These are phyloP conservation scores for Sesamia nonagrioides DNA, from an alignment of 1,140 invertebrate genomes.

Conservation along the genomic window DNA sequence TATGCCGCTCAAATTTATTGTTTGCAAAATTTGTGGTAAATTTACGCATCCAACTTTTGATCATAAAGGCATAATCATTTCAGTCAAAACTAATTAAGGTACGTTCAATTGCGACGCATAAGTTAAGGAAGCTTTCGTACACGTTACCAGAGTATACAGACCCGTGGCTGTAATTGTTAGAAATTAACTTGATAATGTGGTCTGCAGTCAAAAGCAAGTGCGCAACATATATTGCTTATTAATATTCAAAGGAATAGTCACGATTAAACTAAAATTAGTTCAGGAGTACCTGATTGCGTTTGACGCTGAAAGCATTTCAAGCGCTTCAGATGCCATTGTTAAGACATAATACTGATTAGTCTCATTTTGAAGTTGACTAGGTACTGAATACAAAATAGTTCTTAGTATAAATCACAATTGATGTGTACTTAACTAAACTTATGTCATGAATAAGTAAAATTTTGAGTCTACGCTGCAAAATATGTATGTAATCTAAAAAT, in stretches of 20 bases:
- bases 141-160: neutral
- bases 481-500: neutral
- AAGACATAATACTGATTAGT: neutral
- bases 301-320: neutral
- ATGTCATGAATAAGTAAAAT: too few species aligned
- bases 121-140: neutral
- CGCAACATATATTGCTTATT: slow-evolving; percentile 1
- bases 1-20: slow-evolving; percentile 14
- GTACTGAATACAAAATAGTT: neutral
- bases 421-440: too few species aligned
- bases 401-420: too few species aligned
- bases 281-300: slow-evolving; percentile 16
- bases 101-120: slow-evolving; percentile 8
- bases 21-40: slow-evolving; percentile 11
- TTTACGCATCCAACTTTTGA: slow-evolving; percentile 20
- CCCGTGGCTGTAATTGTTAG: neutral
- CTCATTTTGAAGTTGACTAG: neutral
- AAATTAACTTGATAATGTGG: slow-evolving; percentile 5
- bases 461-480: neutral
- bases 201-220: slow-evolving; percentile 9
- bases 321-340: neutral
- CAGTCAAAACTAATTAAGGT: slow-evolving; percentile 32
- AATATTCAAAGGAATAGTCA: slow-evolving; percentile 23
- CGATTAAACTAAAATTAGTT: slow-evolving; percentile 32
- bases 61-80: slow-evolving; percentile 24